Evolutionary conservation across 53 echinoderm and acorn worm species (phyloP), one percentile per base, ranked within the genome.

Genomic region (Zoroaster sp.): DNA sequence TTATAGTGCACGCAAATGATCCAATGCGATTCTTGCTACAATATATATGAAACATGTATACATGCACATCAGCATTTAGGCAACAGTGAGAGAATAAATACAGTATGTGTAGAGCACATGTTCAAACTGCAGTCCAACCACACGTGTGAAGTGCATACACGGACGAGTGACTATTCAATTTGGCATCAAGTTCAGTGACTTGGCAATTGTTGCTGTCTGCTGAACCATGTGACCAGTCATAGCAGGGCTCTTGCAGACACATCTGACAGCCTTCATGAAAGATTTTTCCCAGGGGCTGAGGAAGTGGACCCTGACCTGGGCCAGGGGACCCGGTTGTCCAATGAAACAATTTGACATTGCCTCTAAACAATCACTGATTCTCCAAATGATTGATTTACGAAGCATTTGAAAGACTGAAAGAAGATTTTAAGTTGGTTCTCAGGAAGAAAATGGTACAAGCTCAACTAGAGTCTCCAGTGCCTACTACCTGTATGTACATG

Each of bases 261-360:
- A 34, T 49, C 47, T 76, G 76, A 76, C 76, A 49, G 49, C 46
- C 76, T 17, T 43, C 51, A 0, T 76, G 51, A 49, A 49, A 76
- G 76, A 13, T 17, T 20, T 12, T 28, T 66, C 80, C 54, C 53
- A 9, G 67, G 81, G 81, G 66, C 43, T 15, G 20, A 66, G 81
- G 43, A 14, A 23, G 67, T 23, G 41, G 42, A 21, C 42, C n/a
- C 40, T 14, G 35, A 14, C 4, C 47, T 34, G 0, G 3, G 51
- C 49, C 45, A 1, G 4, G 76, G 76, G 76, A 31, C 31, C 52
- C 51, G 1, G 2, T 12, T 47, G 23, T 59, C 25, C 11, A 37
- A 63, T 52, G 55, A 54, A 78, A 78, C 78, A 78, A 53, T 78
- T 81, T 40, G 42, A 81, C 15, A 66, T 41, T 65, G 67, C 42